These are phyloP conservation scores for Cryptosula pallasiana DNA, from an alignment of 2,888 invertebrate species.

Conservation along the genomic window DNA sequence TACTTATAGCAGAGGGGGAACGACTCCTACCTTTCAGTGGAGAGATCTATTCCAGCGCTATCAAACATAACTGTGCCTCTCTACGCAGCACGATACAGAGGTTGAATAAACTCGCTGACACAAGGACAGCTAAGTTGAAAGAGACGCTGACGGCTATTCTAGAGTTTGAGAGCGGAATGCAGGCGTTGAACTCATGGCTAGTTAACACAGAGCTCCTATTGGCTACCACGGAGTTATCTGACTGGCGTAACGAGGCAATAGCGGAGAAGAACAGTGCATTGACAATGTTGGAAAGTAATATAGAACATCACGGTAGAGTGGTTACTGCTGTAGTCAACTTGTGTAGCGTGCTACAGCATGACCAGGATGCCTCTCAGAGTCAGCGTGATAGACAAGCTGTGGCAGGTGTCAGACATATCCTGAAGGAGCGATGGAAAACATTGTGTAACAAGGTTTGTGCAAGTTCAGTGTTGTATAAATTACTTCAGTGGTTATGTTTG, in stretches of 20 bases:
- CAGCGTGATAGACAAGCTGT: conserved; percentile 21
- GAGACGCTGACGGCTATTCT: conserved; percentile 20
- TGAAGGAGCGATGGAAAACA: conserved; percentile 28
- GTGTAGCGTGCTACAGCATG: conserved; percentile 23
- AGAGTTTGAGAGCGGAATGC: conserved; percentile 33
- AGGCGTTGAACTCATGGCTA: conserved; percentile 79
- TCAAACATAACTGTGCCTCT: conserved; percentile 15
- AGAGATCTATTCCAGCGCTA: conserved; percentile 19
- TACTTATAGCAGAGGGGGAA: conserved; percentile 17
- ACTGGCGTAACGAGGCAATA: not conserved
- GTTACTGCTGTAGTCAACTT: conserved; percentile 22
- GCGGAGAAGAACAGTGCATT: not conserved
- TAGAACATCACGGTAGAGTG: conserved; percentile 14
- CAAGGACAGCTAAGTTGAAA: conserved; percentile 42
- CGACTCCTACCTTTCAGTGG: conserved; percentile 21
- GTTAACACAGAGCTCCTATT: conserved; percentile 76
- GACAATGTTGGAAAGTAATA: conserved; percentile 1
- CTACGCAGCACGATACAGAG: conserved; percentile 38
- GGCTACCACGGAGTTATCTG: conserved; percentile 57
- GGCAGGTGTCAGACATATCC: conserved; percentile 17
- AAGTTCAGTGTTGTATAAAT: no score
- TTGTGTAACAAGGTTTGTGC: conserved; percentile 35
- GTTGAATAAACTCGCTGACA: conserved; percentile 67
- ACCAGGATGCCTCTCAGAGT: conserved; percentile 24
- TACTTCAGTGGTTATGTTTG: no score